phyloP scores from a whole-genome alignment of 2,888 invertebrate genomes.

The Subacronicta megacephala region DNA sequence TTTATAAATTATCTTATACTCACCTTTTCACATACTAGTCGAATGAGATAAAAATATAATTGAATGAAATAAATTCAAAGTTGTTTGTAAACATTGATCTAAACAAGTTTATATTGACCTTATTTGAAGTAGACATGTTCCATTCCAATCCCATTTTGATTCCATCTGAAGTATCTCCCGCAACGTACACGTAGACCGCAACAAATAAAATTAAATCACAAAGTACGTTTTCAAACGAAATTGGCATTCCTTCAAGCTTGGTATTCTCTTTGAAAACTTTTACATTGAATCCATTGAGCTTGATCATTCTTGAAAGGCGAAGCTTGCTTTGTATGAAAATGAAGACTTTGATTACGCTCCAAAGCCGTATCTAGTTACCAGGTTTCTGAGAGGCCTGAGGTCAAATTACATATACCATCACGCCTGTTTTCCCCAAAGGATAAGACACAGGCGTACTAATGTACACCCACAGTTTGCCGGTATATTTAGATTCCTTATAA shows the following conservation, averaged over 20 bases:
- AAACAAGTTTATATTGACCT: constrained; percentile 12
- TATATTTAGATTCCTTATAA: too few species aligned
- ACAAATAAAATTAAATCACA: constrained; percentile 63
- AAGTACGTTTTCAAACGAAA: constrained; percentile 66
- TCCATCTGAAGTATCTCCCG: constrained; percentile 41
- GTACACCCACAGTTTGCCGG: too few species aligned
- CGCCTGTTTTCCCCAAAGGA: too few species aligned
- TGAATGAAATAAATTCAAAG: background rate
- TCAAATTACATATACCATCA: too few species aligned
- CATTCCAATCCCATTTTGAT: constrained; percentile 35
- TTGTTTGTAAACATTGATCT: background rate
- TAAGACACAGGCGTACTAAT: too few species aligned
- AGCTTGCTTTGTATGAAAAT: constrained; percentile 52
- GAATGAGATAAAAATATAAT: background rate
- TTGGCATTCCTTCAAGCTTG: constrained; percentile 67
- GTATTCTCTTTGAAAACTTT: constrained; percentile 67
- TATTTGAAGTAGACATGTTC: constrained; percentile 25
- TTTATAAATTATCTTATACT: too few species aligned
- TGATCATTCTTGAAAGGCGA: constrained; percentile 53
- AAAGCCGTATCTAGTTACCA: constrained; percentile 20
- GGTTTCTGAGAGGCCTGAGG: constrained; percentile 16
- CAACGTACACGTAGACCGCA: constrained; percentile 49
- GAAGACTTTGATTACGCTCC: constrained; percentile 55
- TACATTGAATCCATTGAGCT: constrained; percentile 59
- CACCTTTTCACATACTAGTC: too few species aligned